Base-by-base conservation (phyloP, 2,797 vertebrate species). In the Synaphobranchus kaupii region DNA sequence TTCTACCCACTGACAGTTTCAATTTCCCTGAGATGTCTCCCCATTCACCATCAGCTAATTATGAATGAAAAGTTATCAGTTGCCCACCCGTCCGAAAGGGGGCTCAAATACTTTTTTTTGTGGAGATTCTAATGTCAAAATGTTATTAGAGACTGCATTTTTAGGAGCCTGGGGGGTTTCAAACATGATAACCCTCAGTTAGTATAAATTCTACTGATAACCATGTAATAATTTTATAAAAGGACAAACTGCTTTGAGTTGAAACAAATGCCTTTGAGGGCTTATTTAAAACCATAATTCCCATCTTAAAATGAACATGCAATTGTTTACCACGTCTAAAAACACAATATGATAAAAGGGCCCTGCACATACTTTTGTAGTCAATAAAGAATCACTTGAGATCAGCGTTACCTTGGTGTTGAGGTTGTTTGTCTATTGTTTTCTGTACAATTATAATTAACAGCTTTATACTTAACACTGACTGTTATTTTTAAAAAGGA, bases 51-150 rank as follows among this genome's bases (percentile, higher is more conserved):
- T 94, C 94, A 95, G 95, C 97, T 99, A 99, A 99, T 99, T 98
- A 99, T 98, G 98, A 99, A 98, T 98, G 98, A 99, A 99, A 98
- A 97, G 97, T 98, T 98, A 99, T 99, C 97, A 99, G 97, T 96
- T 94, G 95, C 96, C 96, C 92, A 94, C 91, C 90, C 92, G 50
- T 22, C 58, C 58, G 96, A 96, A 95, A 92, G 91, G 94, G 92
- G 92, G 96, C 95, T 96, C 97, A 96, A 97, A 96, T 97, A 95
- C 97, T 95, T 95, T 97, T 96, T 98, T 97, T 97, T 96, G 93
- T 95, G 94, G 92, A 96, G 97, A 97, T 97, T 96, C 97, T 97
- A 97, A 98, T 96, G 96, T 98, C 97, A 98, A 99, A 99, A 99
- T 98, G 98, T 98, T 99, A 97, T 97, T 98, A 96, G 96, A 97